phyloP scores from a whole-genome alignment of 2,888 invertebrate genomes.

The Sarcophaga caerulescens region DNA sequence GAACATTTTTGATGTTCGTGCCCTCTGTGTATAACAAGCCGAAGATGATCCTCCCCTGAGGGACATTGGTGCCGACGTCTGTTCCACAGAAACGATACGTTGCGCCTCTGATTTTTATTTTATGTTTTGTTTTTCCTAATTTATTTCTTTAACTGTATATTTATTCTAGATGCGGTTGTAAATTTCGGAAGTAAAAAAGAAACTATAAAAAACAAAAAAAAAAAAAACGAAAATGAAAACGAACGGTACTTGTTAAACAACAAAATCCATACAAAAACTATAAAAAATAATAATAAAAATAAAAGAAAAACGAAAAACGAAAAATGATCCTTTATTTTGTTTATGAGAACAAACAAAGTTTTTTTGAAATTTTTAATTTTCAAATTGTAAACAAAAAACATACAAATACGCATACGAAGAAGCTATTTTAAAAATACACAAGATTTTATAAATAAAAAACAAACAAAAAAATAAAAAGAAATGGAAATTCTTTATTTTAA shows the following conservation, averaged over 20 bases:
- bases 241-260: conserved; percentile 60
- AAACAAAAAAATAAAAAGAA: conserved; percentile 22
- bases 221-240: conserved; percentile 2
- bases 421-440: neutral
- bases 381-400: neutral
- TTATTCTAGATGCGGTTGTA: conserved; percentile 62
- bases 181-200: conserved; percentile 63
- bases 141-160: conserved; percentile 37
- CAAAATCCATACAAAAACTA: conserved; percentile 58
- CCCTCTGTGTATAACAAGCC: no score
- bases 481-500: conserved; percentile 8
- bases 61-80: no score
- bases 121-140: conserved; percentile 1
- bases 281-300: conserved; percentile 35
- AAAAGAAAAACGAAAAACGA: conserved; percentile 1
- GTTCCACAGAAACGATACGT: neutral
- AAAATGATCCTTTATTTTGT: conserved; percentile 44
- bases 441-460: conserved; percentile 33
- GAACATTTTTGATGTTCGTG: no score
- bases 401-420: neutral
- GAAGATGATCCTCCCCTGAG: no score
- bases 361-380: neutral
- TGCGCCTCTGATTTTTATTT: conserved; percentile 14
- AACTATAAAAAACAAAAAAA: conserved; percentile 1
- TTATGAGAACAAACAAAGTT: conserved; percentile 12